Evolutionary conservation across 2,797 vertebrate genomes (phyloP).

Genomic region (Microctenopoma stevenorrisi): DNA sequence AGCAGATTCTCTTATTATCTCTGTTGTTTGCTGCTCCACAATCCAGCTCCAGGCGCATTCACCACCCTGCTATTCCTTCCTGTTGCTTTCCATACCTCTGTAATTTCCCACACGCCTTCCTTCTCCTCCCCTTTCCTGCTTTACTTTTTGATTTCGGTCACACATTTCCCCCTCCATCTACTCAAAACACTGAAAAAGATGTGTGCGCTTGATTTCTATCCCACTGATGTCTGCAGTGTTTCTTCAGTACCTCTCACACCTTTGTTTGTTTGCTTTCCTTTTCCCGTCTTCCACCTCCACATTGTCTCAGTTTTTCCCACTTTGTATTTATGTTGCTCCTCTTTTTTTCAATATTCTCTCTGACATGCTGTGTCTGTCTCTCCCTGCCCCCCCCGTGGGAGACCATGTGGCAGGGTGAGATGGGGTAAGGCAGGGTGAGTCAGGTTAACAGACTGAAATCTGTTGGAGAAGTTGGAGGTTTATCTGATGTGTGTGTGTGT

Average conservation of each 20-base stretch:
- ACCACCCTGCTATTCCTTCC: conserved; percentile 55
- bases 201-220: conserved; percentile 41
- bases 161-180: conserved; percentile 34
- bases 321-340: not conserved
- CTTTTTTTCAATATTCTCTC: conserved; percentile 15
- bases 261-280: not conserved
- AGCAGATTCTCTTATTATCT: conserved; percentile 68
- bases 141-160: conserved; percentile 31
- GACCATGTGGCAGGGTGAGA: conserved; percentile 69
- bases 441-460: conserved; percentile 68
- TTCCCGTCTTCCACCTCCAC: not conserved
- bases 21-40: conserved; percentile 61
- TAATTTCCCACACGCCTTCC: conserved; percentile 54
- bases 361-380: conserved; percentile 29
- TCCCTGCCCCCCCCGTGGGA: conserved; percentile 10
- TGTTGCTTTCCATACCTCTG: conserved; percentile 40
- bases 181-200: conserved; percentile 17
- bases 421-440: conserved; percentile 52
- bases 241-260: conserved; percentile 17
- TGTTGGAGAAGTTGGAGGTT: conserved; percentile 46
- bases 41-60: conserved; percentile 51
- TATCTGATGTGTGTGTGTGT: conserved; percentile 11
- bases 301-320: not conserved
- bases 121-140: conserved; percentile 17
- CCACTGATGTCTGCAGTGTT: conserved; percentile 37